phyloP scores from a whole-genome alignment of 2,797 vertebrate species.

The Cyprinella venusta region DNA sequence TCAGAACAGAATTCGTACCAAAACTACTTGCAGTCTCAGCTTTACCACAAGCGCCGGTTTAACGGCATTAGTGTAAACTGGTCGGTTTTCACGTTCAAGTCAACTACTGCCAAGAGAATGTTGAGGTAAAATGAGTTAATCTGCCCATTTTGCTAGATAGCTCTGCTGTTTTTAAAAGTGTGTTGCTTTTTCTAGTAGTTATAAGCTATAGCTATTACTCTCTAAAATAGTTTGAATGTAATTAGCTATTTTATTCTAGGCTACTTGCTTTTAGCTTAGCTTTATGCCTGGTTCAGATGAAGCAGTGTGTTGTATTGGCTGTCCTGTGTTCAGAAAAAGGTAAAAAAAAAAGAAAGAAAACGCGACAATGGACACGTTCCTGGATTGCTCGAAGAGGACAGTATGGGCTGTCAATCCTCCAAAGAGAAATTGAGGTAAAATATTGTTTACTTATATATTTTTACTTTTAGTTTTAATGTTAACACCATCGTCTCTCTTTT shows the following conservation, averaged over 20 bases:
- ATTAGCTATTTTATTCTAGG: background rate
- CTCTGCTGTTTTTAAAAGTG: background rate
- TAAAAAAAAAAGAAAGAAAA: too few species aligned
- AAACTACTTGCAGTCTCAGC: background rate
- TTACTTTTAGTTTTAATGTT: too few species aligned
- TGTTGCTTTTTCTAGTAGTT: background rate
- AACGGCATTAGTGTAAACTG: background rate
- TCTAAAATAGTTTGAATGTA: background rate
- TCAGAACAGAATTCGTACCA: slow-evolving; percentile 1
- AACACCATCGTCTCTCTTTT: too few species aligned
- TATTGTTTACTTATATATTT: too few species aligned
- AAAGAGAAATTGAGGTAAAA: too few species aligned
- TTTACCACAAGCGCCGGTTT: background rate
- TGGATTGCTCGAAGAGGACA: too few species aligned
- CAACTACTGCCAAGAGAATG: background rate
- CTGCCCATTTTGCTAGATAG: background rate
- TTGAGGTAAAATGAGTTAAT: background rate
- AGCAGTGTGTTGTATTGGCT: too few species aligned
- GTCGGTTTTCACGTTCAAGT: background rate
- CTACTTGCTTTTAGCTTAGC: background rate
- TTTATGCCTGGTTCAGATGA: too few species aligned
- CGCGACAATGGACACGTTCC: too few species aligned
- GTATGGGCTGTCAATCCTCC: too few species aligned
- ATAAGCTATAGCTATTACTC: background rate
- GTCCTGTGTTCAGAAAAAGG: too few species aligned